Conservation (phyloP, 2,113 vertebrate species). For the Myocastor coypus region DNA sequence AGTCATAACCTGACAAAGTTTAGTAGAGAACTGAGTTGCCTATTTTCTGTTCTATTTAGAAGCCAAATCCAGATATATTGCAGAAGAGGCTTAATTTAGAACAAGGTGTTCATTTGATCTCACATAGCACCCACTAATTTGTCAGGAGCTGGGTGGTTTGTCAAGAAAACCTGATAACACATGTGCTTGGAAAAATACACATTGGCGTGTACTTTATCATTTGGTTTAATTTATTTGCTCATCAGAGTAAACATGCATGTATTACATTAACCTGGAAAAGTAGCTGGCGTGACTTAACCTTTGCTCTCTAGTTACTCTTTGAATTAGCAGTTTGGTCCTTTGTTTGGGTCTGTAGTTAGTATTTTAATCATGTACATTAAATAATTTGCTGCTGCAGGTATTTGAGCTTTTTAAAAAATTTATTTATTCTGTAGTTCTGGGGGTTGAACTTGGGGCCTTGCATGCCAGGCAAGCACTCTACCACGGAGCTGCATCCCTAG, state of each 20-base stretch:
- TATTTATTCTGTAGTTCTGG: too few relatives aligned
- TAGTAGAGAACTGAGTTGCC: not conserved
- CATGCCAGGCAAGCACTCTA: too few relatives aligned
- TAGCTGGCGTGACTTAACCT: not conserved
- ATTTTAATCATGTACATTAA: slow-evolving; percentile 15
- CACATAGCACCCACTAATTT: slow-evolving; percentile 18
- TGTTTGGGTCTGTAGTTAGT: not conserved
- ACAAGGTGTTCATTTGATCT: not conserved
- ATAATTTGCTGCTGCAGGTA: not conserved
- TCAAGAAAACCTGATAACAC: slow-evolving; percentile 10
- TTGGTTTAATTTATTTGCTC: slow-evolving; percentile 41
- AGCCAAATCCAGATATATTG: not conserved
- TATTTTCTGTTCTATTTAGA: slow-evolving; percentile 18
- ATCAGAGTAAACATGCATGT: not conserved
- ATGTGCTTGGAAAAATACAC: slow-evolving; percentile 56
- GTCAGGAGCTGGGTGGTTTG: not conserved
- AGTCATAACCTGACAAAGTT: not conserved
- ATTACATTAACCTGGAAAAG: not conserved
- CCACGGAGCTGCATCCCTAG: too few relatives aligned
- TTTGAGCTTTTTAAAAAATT: not conserved
- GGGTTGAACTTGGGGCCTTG: too few relatives aligned
- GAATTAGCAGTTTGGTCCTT: not conserved
- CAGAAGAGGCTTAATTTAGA: not conserved
- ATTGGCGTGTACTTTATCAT: slow-evolving; percentile 7
- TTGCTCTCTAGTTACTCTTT: not conserved